Conservation (phyloP, 2,797 vertebrate genomes). For the Pseudotriccus pelzelni region DNA sequence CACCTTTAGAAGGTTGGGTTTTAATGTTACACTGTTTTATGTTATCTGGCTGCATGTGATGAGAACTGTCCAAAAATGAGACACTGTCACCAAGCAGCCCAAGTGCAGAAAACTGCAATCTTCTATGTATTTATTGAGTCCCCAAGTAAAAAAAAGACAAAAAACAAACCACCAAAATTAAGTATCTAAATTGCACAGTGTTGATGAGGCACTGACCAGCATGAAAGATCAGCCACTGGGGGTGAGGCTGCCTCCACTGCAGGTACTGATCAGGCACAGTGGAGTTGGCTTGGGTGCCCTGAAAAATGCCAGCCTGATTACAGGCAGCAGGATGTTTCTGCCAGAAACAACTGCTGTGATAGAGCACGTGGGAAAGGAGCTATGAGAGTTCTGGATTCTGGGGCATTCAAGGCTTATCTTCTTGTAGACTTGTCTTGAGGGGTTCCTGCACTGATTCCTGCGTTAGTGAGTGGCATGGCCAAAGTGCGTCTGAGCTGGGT, state of each 20-base stretch:
- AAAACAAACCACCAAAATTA: too few species aligned
- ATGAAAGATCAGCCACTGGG: not conserved
- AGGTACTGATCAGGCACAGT: not conserved
- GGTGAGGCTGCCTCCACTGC: not conserved
- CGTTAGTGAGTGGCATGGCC: fast-evolving
- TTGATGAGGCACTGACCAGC: not conserved
- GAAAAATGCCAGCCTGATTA: not conserved
- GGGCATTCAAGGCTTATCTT: not conserved
- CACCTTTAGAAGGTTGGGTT: not conserved
- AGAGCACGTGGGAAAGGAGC: not conserved
- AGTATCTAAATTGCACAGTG: not conserved
- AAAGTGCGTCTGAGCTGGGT: not conserved
- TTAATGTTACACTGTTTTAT: not conserved
- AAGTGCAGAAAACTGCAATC: not conserved
- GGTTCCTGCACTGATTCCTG: not conserved
- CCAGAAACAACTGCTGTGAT: not conserved
- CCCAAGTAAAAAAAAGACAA: too few species aligned
- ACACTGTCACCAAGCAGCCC: not conserved
- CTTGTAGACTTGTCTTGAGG: not conserved
- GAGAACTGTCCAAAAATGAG: not conserved
- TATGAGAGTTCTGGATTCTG: not conserved
- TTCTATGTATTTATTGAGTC: not conserved
- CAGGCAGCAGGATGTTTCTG: not conserved
- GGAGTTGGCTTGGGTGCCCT: not conserved
- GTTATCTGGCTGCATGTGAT: not conserved